A percentile compares a stretch with the other conserved stretches of the same genome.
phyloP scores from a whole-genome alignment of 2,113 vertebrate species.

The Aegotheles bennettii region DNA sequence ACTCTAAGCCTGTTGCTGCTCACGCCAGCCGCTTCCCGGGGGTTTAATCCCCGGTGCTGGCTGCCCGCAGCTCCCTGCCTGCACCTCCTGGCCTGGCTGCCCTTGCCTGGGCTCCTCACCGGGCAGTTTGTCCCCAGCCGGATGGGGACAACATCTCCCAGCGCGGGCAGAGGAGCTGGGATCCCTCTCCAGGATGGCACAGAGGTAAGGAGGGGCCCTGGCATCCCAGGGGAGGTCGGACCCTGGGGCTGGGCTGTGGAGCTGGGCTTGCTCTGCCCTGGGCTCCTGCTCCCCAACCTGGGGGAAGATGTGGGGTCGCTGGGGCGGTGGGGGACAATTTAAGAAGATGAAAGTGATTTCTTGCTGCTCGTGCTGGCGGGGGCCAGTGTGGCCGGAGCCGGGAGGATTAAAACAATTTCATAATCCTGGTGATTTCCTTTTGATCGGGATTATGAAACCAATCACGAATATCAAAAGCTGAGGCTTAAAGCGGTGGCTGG shows the following conservation, averaged over 20 bases:
- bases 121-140: not conserved
- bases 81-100: not conserved
- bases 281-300: not conserved
- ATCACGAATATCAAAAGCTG: conserved; percentile 70
- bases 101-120: not conserved
- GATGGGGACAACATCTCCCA: not conserved
- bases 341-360: conserved; percentile 17
- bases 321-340: not conserved
- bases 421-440: conserved; percentile 71
- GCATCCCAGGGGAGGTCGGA: fast-evolving
- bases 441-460: conserved; percentile 74
- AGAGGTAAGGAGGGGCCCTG: not conserved
- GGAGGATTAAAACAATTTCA: conserved; percentile 67
- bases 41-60: not conserved
- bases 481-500: conserved; percentile 18
- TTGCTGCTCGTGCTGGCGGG: not conserved
- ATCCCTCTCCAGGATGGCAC: fast-evolving
- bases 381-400: not conserved
- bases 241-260: not conserved
- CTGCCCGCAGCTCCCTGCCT: not conserved
- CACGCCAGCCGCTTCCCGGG: not conserved
- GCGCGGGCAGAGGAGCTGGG: not conserved
- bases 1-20: conserved; percentile 17
- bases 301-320: not conserved
- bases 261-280: not conserved